Evolutionary conservation across 2,888 invertebrate genomes (phyloP), one percentile per base, ranked within the genome.

Genomic region (Malacosoma neustria): DNA sequence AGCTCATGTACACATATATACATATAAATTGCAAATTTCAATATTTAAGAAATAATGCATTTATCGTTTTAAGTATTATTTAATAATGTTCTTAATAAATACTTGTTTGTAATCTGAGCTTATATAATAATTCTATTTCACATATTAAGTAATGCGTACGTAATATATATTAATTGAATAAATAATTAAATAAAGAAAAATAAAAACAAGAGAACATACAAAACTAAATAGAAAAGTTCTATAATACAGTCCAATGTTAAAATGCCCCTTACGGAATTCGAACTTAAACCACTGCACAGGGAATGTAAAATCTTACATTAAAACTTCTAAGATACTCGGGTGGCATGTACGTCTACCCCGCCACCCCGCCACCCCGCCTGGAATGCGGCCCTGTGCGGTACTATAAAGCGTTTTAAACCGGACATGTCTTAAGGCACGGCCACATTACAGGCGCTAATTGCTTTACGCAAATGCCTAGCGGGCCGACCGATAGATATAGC

Each of bases 391-490:
- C 45, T 46, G 54, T 63, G 58, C 61, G 60, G 22, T 6, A 7
- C 22, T 9, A 9, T 22, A 9, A 9, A 22, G 22, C 22, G 45
- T 35, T 45, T 43, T 46, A 39, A 42, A 44, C 32, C 39, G 33
- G 39, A 37, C 42, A 47, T 45, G 59, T 66, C 68, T 70, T 60
- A 60, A 57, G 66, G 53, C 51, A 52, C 47, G 57, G 60, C 65
- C 68, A 71, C 71, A 74, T 73, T 76, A 72, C 59, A 69, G 57
- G 66, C 70, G 73, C 68, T 82, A 79, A 81, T 80, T 76, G 76
- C 76, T 74, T 74, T 73, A 76, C 70, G 66, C 71, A 70, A 66
- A 75, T 75, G 68, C 72, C 66, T 57, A 59, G 57, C 59, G 61
- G 60, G 58, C 45, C 48, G 47, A 51, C 50, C 53, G 55, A 47